Evolutionary conservation across 2,797 vertebrate genomes (phyloP), one percentile per base, ranked within the genome.

Genomic region (Oceanodroma leucorhoa): DNA sequence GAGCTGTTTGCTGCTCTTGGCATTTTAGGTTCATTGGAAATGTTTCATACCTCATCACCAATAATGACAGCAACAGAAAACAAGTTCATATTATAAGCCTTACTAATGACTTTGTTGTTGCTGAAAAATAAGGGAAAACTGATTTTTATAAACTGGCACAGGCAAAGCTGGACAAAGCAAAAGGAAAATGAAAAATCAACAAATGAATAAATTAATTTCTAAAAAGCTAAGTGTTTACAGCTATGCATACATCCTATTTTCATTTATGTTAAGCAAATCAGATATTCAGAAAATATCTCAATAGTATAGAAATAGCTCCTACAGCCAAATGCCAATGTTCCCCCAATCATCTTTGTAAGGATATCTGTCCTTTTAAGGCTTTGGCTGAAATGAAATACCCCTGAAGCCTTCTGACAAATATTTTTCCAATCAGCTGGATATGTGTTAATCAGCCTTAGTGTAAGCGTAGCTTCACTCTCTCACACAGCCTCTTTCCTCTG

Each of bases 11-110:
- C 48, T 91, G 51, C 93, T 90, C 41, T 84, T 91, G 91, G 76
- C 34, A 81, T 89, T 96, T 97, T 91, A 91, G 54, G 32, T 72
- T 93, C 91, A 78, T 70, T 96, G 91, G 90, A 97, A 95, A 89
- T 82, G n/a, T 53, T 94, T 97, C 79, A 77, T 91, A 84, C n/a
- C 34, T 83, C 69, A 92, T 95, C 81, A 86, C 24, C 81, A 57
- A 48, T 92, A 92, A 65, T 10, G 51, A 96, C 45, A 95, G 58
- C 53, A 27, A 40, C 36, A 67, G 53, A 95, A 96, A 97, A 94
- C 36, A 89, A 66, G 65, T 79, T 87, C n/a, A 48, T 94, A 51
- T 46, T 91, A 87, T 86, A 78, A 94, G 83, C 51, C 57, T 90
- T 95, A 14, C 50, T 90, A 90, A 87, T 90, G 83, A 91, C 83